A percentile compares a stretch with the other conserved stretches of the same genome.
Evolutionary conservation across 1,140 invertebrate genomes (phyloP).

Genomic region (Zaprionus tsacasi): DNA sequence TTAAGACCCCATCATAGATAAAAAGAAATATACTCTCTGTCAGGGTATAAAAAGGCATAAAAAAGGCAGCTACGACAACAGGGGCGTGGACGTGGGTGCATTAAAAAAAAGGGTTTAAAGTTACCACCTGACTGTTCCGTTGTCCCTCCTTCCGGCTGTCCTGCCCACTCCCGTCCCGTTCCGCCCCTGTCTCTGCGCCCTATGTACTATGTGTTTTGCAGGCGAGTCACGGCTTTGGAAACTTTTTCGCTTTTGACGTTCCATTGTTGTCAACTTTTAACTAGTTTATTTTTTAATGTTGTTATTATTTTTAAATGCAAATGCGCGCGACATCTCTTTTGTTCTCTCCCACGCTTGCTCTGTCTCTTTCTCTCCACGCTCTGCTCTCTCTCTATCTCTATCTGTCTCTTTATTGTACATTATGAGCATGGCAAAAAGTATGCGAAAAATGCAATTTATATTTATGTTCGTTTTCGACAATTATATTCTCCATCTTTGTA

Average conservation of each 20-base stretch:
- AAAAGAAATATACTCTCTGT: background rate
- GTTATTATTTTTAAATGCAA: slow-evolving; percentile 76
- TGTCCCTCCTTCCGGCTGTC: background rate
- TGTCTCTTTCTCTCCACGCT: background rate
- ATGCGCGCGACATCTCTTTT: slow-evolving; percentile 42
- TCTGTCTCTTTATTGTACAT: background rate
- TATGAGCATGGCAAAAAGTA: slow-evolving; percentile 11
- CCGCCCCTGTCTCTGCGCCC: background rate
- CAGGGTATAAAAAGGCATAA: slow-evolving; percentile 30
- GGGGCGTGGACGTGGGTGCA: slow-evolving; percentile 45
- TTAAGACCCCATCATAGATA: too few relatives aligned
- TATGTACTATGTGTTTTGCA: background rate
- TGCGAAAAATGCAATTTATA: slow-evolving; percentile 34
- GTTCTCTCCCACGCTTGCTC: background rate
- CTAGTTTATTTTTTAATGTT: slow-evolving; percentile 72
- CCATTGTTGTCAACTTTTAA: slow-evolving; percentile 82
- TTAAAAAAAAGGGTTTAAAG: slow-evolving; percentile 68
- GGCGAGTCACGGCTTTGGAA: slow-evolving; percentile 42
- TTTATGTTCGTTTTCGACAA: slow-evolving; percentile 30
- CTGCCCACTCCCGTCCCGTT: background rate
- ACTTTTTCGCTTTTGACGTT: slow-evolving; percentile 70
- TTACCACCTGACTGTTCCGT: slow-evolving; percentile 23
- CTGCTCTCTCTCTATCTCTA: background rate
- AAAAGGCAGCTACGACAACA: slow-evolving; percentile 25
- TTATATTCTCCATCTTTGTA: slow-evolving; percentile 7